phyloP scores from a whole-genome alignment of 2,888 invertebrate genomes.

The Aspidiotus rigidus region DNA sequence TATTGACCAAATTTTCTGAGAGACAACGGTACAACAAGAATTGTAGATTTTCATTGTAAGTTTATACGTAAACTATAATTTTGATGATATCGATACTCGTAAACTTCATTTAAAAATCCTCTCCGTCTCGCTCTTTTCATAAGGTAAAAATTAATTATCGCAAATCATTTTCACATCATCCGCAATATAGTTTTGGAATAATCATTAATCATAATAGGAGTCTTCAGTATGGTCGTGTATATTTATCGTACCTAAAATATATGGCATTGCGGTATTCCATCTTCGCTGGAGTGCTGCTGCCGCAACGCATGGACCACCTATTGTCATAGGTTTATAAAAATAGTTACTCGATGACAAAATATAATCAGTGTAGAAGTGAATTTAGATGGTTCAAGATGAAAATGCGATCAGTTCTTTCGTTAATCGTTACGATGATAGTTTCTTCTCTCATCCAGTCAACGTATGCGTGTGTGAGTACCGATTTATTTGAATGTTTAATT shows the following conservation, averaged over 20 bases:
- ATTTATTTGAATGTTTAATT: neutral
- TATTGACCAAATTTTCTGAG: no score
- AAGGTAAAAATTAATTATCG: neutral
- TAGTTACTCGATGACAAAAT: neutral
- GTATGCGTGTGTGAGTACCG: conserved; percentile 22
- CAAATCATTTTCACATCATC: neutral
- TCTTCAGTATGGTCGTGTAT: no score
- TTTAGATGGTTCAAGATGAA: conserved; percentile 4
- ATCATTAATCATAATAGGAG: neutral
- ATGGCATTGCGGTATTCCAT: neutral
- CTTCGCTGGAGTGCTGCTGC: no score
- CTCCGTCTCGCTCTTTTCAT: no score
- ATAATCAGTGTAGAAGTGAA: neutral
- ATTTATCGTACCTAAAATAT: no score
- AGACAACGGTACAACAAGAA: no score
- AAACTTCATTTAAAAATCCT: no score
- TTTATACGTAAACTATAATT: no score
- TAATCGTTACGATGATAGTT: neutral
- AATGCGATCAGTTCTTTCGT: conserved; percentile 13
- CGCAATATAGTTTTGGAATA: neutral
- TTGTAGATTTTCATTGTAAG: no score
- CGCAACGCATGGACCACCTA: neutral
- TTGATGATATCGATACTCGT: no score
- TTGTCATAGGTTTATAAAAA: neutral
- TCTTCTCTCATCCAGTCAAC: neutral